phyloP scores from a whole-genome alignment of 2,113 vertebrate species.

The Austrofundulus limnaeus region DNA sequence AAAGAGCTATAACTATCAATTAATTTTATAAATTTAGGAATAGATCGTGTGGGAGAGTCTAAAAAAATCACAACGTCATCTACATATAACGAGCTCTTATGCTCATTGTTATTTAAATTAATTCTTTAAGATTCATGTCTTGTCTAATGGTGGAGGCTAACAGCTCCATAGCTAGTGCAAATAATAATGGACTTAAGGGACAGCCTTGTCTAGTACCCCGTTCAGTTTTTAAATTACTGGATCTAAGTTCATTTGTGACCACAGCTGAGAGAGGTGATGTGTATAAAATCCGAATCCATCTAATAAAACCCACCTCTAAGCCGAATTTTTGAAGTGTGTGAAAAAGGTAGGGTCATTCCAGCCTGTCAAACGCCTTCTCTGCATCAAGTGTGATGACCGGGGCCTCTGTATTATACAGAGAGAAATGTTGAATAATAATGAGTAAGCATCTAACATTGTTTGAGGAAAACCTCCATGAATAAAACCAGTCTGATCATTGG shows the following conservation, averaged over 20 bases:
- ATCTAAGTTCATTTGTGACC: not conserved
- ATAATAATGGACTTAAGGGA: not conserved
- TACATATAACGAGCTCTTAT: not conserved
- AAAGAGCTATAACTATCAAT: not conserved
- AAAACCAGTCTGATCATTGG: not conserved
- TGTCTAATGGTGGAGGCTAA: not conserved
- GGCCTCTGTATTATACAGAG: not conserved
- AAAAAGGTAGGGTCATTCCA: not conserved
- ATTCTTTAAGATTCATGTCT: no score
- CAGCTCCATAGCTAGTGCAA: not conserved
- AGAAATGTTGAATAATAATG: conserved; percentile 5
- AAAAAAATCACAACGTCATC: not conserved
- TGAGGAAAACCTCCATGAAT: not conserved
- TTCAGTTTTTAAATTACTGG: not conserved
- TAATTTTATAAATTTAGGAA: not conserved
- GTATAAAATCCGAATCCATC: not conserved
- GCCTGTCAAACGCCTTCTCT: not conserved
- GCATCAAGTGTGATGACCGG: not conserved
- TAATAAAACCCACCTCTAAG: not conserved
- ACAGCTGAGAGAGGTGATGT: not conserved
- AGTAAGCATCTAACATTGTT: not conserved
- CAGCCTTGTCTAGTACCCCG: not conserved
- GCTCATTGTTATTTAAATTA: not conserved
- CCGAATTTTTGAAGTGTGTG: not conserved
- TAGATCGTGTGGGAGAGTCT: not conserved